Percentiles rank a stretch among this genome's conserved stretches.
phyloP scores from a whole-genome alignment of 2,113 vertebrate species.

The Panthera uncia region DNA sequence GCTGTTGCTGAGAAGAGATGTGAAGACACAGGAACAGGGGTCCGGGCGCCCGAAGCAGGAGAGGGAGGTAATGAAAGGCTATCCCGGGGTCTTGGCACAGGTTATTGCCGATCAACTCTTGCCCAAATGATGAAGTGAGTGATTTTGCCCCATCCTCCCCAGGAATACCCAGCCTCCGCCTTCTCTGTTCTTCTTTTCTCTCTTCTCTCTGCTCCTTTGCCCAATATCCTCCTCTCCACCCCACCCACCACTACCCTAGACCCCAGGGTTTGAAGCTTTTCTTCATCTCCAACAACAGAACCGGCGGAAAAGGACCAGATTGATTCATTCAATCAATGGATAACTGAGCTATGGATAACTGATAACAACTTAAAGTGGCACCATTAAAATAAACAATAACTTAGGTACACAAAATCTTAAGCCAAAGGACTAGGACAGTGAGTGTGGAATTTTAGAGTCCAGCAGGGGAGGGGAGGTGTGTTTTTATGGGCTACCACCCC shows the following conservation, averaged over 20 bases:
- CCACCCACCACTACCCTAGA: background rate
- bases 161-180: background rate
- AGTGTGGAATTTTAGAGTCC: background rate
- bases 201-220: background rate
- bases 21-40: background rate
- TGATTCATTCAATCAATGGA: background rate
- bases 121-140: background rate
- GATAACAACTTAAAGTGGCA: background rate
- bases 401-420: conserved; percentile 8
- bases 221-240: background rate
- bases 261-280: background rate
- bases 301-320: background rate
- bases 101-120: background rate
- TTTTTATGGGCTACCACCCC: background rate
- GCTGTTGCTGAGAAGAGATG: background rate
- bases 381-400: background rate
- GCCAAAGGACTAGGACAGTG: background rate
- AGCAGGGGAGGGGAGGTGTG: background rate
- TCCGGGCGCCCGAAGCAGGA: background rate
- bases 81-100: background rate
- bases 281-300: background rate
- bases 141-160: background rate
- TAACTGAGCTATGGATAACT: background rate
- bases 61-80: background rate
- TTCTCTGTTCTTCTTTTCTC: background rate